Evolutionary conservation across 2,888 invertebrate species (phyloP).

Genomic region (Meteorus colon): DNA sequence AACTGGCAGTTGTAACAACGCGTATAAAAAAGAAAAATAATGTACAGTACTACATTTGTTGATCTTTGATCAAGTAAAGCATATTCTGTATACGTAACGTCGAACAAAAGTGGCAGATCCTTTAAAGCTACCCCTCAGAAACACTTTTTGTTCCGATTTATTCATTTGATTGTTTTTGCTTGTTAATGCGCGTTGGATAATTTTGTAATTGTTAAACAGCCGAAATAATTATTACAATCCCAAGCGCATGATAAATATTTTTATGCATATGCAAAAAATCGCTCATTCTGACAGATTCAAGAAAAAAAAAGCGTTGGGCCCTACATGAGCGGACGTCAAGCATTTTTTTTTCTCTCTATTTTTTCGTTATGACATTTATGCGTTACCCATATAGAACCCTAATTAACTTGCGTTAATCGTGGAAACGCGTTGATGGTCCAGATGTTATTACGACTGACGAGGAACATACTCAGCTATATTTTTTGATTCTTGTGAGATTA

Average conservation of each 20-base stretch:
- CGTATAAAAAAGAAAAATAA: background rate
- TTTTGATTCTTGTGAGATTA: background rate
- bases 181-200: background rate
- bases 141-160: slow-evolving; percentile 29
- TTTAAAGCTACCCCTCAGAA: slow-evolving; percentile 47
- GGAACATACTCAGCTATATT: background rate
- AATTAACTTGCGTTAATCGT: slow-evolving; percentile 64
- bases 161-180: slow-evolving; percentile 18
- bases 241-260: background rate
- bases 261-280: background rate
- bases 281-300: background rate
- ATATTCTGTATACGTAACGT: slow-evolving; percentile 39
- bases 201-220: slow-evolving; percentile 11
- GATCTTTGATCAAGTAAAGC: slow-evolving; percentile 20
- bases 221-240: background rate
- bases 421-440: slow-evolving; percentile 56
- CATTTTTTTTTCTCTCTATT: slow-evolving; percentile 42
- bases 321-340: slow-evolving; percentile 35
- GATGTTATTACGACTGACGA: slow-evolving; percentile 19
- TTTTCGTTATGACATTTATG: slow-evolving; percentile 19
- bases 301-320: slow-evolving; percentile 38
- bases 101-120: slow-evolving; percentile 33
- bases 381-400: slow-evolving; percentile 47
- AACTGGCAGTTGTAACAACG: slow-evolving; percentile 18
- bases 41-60: slow-evolving; percentile 18